phyloP scores from a whole-genome alignment of 2,797 vertebrate species.

The Anableps anableps region DNA sequence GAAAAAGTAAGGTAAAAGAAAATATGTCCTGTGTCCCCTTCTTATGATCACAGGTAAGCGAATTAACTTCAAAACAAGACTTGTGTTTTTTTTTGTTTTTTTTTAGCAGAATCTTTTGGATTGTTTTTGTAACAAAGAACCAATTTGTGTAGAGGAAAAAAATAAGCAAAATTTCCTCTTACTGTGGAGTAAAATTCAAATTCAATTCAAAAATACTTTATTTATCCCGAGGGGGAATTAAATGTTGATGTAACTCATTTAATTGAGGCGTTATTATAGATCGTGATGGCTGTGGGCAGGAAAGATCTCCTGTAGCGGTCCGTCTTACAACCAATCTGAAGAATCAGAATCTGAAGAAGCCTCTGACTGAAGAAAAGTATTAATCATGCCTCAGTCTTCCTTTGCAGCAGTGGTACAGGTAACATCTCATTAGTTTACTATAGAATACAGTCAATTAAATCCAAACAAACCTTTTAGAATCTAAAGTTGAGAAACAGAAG shows the following conservation, averaged over 20 bases:
- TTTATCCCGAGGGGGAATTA: no score
- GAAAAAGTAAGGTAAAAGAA: background rate
- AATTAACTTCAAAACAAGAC: background rate
- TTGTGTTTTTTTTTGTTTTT: background rate
- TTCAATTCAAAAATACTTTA: no score
- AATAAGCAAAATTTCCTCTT: background rate
- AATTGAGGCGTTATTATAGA: no score
- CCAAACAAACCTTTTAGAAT: background rate
- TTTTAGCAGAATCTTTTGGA: no score
- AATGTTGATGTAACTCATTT: no score
- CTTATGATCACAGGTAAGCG: background rate
- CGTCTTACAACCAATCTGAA: no score
- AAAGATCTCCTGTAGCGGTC: no score
- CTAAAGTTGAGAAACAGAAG: background rate
- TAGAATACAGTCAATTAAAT: background rate
- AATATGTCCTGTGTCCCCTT: background rate
- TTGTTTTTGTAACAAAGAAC: background rate
- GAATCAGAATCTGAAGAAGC: no score
- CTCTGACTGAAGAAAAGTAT: no score
- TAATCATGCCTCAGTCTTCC: background rate
- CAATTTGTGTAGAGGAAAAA: background rate
- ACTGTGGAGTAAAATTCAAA: background rate
- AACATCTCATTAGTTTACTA: background rate
- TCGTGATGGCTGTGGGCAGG: no score
- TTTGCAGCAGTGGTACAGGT: background rate